phyloP scores from a whole-genome alignment of 2,888 invertebrate genomes.

The Nomada ferruginata region DNA sequence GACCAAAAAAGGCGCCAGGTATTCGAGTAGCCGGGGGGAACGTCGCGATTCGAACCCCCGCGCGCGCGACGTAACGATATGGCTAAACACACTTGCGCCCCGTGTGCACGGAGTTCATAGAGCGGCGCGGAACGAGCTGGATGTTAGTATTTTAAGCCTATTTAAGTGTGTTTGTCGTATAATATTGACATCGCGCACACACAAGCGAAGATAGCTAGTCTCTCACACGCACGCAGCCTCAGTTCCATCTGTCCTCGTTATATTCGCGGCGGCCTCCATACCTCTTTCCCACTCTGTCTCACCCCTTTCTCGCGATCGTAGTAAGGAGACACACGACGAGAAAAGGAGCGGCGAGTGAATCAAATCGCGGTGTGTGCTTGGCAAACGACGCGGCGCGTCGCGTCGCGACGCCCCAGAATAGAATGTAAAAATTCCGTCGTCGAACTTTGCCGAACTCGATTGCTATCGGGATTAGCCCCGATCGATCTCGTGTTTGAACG shows the following conservation, averaged over 20 bases:
- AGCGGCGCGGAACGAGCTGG: conserved; percentile 72
- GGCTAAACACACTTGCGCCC: conserved; percentile 77
- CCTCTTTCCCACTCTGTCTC: not conserved
- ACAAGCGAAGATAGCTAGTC: conserved; percentile 79
- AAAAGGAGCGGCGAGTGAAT: conserved; percentile 74
- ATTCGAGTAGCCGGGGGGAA: conserved; percentile 35
- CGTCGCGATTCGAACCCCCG: conserved; percentile 47
- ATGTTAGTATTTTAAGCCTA: conserved; percentile 84
- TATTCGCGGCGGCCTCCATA: conserved; percentile 8
- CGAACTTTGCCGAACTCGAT: not conserved
- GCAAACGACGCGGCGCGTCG: conserved; percentile 70
- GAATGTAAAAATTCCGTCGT: conserved; percentile 55
- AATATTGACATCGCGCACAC: conserved; percentile 84
- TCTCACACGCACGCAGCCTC: conserved; percentile 32
- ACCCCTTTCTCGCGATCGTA: conserved; percentile 44
- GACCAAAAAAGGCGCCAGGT: not conserved
- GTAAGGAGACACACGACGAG: conserved; percentile 56
- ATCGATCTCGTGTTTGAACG: conserved; percentile 33
- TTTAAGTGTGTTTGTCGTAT: conserved; percentile 84
- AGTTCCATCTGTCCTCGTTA: conserved; percentile 4
- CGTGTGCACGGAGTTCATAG: conserved; percentile 76
- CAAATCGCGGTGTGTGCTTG: conserved; percentile 74
- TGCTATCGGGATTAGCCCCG: conserved; percentile 29
- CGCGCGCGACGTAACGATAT: conserved; percentile 71
- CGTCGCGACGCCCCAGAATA: conserved; percentile 60